Base-by-base conservation (phyloP, 2,797 vertebrate genomes). In the Falco biarmicus region DNA sequence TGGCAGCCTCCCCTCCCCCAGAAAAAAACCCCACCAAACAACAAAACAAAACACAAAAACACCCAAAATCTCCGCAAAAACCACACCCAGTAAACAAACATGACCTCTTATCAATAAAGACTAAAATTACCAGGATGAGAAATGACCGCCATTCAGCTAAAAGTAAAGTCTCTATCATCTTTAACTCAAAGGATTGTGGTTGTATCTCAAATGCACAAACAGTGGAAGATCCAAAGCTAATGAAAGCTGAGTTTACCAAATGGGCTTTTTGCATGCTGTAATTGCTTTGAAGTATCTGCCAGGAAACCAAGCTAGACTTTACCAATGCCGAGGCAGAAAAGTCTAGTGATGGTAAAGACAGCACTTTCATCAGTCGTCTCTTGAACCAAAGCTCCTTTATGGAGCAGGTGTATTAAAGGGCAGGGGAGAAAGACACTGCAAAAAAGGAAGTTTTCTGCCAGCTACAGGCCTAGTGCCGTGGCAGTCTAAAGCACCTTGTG, bases 381-480 rank as follows among this genome's bases (percentile, higher is more conserved):
- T 50, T 37, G 20, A 87, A 73, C 56, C 85, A 74, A 41, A 77
- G 13, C 56, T 80, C 43, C 60, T 63, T 76, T 37, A 41, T 5
- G 24, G 22, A 66, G 28, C 13, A 65, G 74, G 17, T 37, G 34
- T 24, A 24, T 19, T 32, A 29, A 74, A 47, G 34, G 12, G 24
- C 45, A 51, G 34, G 15, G 22, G 16, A 75, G 34, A 69, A 75
- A 51, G 17, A 28, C 37, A 89, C 15, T 2, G 7, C 24, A 71
- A 24, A 73, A 69, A 32, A 66, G 15, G 51, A 20, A n/a, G 21
- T 90, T n/a, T 82, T 68, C 54, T 39, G 45, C 5, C 34, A 43
- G 56, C 51, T 41, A 20, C 1, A 1, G 29, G 15, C 16, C 11
- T 59, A 34, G 22, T 1, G 32, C 22, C 3, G 0, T 17, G 45